A percentile compares a stretch with the other conserved stretches of the same genome.
Conservation (phyloP, 2,888 invertebrate genomes). For the Charanyca ferruginea region DNA sequence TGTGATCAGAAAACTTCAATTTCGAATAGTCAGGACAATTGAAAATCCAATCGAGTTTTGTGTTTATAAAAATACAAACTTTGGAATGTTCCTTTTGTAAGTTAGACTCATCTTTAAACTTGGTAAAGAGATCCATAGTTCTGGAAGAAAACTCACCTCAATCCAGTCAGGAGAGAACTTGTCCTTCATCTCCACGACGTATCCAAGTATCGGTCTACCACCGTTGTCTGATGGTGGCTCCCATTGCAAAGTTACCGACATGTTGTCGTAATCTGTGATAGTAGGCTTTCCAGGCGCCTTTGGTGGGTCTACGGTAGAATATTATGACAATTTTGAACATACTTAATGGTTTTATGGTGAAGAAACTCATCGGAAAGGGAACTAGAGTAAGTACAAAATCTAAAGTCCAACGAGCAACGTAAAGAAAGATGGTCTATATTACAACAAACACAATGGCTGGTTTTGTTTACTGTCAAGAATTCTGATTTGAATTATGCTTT, state of each 20-base stretch:
- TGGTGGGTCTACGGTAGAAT: conserved; percentile 93
- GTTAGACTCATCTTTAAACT: neutral
- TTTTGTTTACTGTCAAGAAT: neutral
- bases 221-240: conserved; percentile 97
- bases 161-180: conserved; percentile 96
- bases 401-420: too few relatives aligned
- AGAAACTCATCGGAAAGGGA: too few relatives aligned
- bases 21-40: too few relatives aligned
- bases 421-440: neutral
- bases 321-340: conserved; percentile 11
- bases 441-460: neutral
- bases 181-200: conserved; percentile 97
- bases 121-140: neutral
- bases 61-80: too few relatives aligned
- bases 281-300: conserved; percentile 97
- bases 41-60: too few relatives aligned
- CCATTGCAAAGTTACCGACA: conserved; percentile 97
- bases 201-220: conserved; percentile 97
- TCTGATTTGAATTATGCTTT: neutral
- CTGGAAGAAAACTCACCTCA: conserved; percentile 85
- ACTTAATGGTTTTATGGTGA: neutral
- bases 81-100: too few relatives aligned
- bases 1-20: too few relatives aligned
- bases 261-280: conserved; percentile 98
- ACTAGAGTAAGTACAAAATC: too few relatives aligned